A percentile compares a stretch with the other conserved stretches of the same genome.
Evolutionary conservation across 2,113 vertebrate genomes (phyloP).

Genomic region (Hassar affinis): DNA sequence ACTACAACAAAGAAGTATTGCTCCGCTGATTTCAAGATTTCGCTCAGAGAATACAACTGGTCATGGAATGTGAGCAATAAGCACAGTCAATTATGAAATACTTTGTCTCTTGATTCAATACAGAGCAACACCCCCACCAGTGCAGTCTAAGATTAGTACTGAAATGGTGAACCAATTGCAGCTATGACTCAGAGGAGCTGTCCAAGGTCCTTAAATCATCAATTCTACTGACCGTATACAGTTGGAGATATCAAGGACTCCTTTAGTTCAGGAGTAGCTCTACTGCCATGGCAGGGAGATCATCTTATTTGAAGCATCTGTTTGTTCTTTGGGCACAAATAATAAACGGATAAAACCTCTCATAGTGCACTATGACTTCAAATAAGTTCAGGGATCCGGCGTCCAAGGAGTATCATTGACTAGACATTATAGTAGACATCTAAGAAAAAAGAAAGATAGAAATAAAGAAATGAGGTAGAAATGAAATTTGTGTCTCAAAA

Average conservation of each 20-base stretch:
- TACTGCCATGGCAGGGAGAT: background rate
- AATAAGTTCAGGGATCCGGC: no score
- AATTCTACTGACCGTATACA: background rate
- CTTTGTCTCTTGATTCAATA: background rate
- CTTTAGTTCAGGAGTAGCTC: background rate
- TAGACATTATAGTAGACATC: background rate
- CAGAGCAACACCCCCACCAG: background rate
- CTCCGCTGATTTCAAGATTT: background rate
- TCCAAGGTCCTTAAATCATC: conserved; percentile 44
- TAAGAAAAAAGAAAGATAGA: background rate
- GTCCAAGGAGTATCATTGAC: background rate
- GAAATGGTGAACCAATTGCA: conserved; percentile 12
- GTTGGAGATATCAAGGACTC: background rate
- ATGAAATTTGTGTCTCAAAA: background rate
- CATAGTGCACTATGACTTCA: background rate
- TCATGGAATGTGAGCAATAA: conserved; percentile 35
- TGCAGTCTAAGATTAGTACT: conserved; percentile 10
- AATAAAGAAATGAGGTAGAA: background rate
- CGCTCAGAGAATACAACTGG: conserved; percentile 17
- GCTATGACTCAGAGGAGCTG: conserved; percentile 15
- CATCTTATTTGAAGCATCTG: conserved; percentile 1
- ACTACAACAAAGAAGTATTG: conserved; percentile 18
- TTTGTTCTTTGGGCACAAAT: background rate
- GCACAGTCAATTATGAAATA: conserved; percentile 2
- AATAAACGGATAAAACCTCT: conserved; percentile 10